Conservation (phyloP, 2,888 invertebrate genomes). For the Limnephilus rhombicus region DNA sequence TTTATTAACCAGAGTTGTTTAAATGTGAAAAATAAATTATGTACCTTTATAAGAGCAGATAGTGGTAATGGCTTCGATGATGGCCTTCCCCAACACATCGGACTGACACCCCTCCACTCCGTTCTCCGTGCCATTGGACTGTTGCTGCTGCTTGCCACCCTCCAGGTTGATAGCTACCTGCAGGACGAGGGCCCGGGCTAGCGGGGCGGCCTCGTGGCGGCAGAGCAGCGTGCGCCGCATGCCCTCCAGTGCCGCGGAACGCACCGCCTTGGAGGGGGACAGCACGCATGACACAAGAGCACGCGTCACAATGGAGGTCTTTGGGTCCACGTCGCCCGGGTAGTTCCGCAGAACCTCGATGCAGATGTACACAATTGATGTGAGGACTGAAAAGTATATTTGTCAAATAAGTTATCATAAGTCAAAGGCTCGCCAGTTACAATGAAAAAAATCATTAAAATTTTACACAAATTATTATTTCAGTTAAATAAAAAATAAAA, state of each 20-base stretch:
- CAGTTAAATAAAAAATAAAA: too few relatives aligned
- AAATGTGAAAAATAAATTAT: background rate
- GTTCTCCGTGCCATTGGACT: conserved; percentile 70
- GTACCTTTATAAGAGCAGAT: conserved; percentile 76
- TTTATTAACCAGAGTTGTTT: background rate
- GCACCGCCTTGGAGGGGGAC: conserved; percentile 79
- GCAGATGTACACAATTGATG: conserved; percentile 85
- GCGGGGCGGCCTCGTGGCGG: conserved; percentile 78
- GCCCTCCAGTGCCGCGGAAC: conserved; percentile 80
- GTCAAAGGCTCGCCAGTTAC: background rate
- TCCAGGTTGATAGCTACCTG: conserved; percentile 84
- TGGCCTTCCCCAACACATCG: conserved; percentile 78
- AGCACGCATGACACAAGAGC: conserved; percentile 85
- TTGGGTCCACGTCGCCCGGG: conserved; percentile 82
- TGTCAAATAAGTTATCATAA: background rate
- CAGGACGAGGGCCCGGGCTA: conserved; percentile 81
- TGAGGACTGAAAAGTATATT: conserved; percentile 74
- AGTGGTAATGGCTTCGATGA: conserved; percentile 77
- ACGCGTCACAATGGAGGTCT: conserved; percentile 82
- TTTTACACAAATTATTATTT: background rate
- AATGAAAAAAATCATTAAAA: background rate
- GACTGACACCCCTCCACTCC: conserved; percentile 69
- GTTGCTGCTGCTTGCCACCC: conserved; percentile 76
- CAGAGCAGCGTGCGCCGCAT: conserved; percentile 80
- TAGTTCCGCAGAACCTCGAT: conserved; percentile 85